Percentiles rank a stretch among this genome's conserved stretches.
Conservation (phyloP, 2,888 invertebrate species). For the Spilosoma lubricipeda region DNA sequence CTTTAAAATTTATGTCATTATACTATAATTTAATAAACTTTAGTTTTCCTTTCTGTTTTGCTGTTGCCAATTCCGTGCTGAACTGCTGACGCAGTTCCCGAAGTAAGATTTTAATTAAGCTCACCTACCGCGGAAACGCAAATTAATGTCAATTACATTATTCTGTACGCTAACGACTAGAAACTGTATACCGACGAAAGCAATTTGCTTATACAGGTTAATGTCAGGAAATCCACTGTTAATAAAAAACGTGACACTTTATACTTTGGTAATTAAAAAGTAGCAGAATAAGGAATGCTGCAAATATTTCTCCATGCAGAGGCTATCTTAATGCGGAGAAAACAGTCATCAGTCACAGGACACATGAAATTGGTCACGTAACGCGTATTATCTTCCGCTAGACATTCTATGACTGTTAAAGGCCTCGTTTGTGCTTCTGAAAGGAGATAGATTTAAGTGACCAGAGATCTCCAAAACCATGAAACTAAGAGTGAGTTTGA, state of each 20-base stretch:
- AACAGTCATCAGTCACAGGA: no score
- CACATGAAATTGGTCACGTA: no score
- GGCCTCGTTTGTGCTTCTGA: no score
- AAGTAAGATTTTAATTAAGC: conserved; percentile 30
- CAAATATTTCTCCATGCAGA: no score
- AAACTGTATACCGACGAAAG: background rate
- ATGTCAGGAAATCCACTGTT: background rate
- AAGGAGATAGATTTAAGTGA: no score
- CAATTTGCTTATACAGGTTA: background rate
- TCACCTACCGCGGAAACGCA: conserved; percentile 20
- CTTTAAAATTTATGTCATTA: background rate
- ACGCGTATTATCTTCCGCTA: no score
- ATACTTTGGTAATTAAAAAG: background rate
- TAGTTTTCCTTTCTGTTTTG: conserved; percentile 6
- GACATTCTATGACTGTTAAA: no score
- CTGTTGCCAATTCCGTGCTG: conserved; percentile 15
- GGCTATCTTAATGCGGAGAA: background rate
- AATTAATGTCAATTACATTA: conserved; percentile 25
- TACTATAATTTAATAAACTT: background rate
- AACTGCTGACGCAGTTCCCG: conserved; percentile 22
- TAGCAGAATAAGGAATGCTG: no score
- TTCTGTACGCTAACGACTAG: background rate
- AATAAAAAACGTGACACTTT: background rate
- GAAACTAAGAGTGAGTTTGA: no score
- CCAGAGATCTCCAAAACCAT: no score